Percentiles rank a stretch among this genome's conserved stretches.
Evolutionary conservation across 1,140 invertebrate genomes (phyloP).

Genomic region (Leptinotarsa lineolata): DNA sequence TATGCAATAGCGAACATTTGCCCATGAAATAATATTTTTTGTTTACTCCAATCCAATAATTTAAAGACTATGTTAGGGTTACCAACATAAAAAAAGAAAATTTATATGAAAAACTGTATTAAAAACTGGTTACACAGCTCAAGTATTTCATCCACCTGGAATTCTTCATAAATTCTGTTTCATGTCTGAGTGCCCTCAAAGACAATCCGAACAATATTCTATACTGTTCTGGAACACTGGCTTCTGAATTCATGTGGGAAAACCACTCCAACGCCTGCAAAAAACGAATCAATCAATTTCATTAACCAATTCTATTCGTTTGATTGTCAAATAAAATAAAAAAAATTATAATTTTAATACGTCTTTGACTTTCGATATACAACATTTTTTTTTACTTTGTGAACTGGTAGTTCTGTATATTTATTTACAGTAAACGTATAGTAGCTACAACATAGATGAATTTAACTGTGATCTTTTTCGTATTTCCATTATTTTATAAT

Average conservation of each 20-base stretch:
- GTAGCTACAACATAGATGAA: no score
- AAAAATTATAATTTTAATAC: neutral
- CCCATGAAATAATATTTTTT: no score
- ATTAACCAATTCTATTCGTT: neutral
- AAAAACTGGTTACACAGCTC: constrained; percentile 33
- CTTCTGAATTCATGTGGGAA: constrained; percentile 53
- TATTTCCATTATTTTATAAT: no score
- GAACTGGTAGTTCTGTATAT: no score
- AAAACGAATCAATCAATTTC: neutral
- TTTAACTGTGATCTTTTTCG: no score
- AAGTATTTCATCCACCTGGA: constrained; percentile 52
- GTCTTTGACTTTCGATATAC: no score
- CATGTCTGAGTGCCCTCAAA: constrained; percentile 45
- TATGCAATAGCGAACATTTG: no score
- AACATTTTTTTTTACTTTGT: no score
- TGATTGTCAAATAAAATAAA: neutral
- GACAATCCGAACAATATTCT: constrained; percentile 44
- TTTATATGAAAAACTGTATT: constrained; percentile 18
- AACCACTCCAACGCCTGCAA: constrained; percentile 56
- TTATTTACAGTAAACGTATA: no score
- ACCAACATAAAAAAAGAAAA: neutral
- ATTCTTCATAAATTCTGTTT: constrained; percentile 46
- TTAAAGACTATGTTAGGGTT: no score
- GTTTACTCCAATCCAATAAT: no score
- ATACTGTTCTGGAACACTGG: constrained; percentile 42